Evolutionary conservation across 1,140 invertebrate species (phyloP).

Genomic region (Episyrphus balteatus): DNA sequence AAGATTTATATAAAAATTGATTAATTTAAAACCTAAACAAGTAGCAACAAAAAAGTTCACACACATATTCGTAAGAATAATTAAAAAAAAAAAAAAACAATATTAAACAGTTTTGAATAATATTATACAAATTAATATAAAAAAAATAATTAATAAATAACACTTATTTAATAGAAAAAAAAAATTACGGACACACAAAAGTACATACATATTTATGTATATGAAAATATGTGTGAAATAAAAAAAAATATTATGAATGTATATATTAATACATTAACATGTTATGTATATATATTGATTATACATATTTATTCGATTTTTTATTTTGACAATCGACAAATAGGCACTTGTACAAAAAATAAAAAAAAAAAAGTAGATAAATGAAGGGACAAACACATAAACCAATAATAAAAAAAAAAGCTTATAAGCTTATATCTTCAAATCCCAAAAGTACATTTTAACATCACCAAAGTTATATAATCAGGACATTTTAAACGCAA

Average conservation of each 20-base stretch:
- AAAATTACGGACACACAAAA: no score
- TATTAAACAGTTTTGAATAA: no score
- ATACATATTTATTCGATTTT: conserved; percentile 22
- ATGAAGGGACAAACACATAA: no score
- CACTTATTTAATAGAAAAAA: no score
- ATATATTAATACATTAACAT: background rate
- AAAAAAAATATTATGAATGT: no score
- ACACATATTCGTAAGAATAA: conserved; percentile 14
- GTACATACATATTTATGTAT: conserved; percentile 4
- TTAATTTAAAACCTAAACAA: conserved; percentile 20
- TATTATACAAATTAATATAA: no score
- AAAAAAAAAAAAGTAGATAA: background rate
- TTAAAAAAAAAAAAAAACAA: conserved; percentile 10
- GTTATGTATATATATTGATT: background rate
- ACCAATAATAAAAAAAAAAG: no score
- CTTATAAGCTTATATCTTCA: no score
- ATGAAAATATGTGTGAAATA: background rate
- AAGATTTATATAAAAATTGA: conserved; percentile 14
- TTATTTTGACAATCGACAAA: conserved; percentile 39
- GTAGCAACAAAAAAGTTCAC: conserved; percentile 2
- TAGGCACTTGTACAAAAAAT: conserved; percentile 34
- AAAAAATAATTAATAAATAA: no score
- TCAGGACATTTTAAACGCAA: no score
- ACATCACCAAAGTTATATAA: no score
- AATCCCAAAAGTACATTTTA: no score